Evolutionary conservation across 2,888 invertebrate genomes (phyloP), one percentile per base, ranked within the genome.

Genomic region (Aquatica leii): DNA sequence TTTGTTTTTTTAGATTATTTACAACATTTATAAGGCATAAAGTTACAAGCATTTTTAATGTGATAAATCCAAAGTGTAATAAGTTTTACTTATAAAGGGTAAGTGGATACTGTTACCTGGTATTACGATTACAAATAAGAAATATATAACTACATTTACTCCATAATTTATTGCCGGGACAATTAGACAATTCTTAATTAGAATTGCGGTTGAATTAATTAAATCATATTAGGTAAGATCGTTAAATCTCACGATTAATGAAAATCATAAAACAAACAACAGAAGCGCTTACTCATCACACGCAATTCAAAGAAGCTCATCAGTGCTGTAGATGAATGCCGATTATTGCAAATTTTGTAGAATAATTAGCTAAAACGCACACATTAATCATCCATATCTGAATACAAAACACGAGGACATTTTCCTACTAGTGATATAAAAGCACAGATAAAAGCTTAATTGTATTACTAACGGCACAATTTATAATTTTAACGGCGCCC

Each of bases 361-460:
- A 31, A 24, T 59, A 59, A 59, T 59, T 59, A 59, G 59, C 40
- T 43, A 59, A 51, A 59, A 59, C 43, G 59, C 51, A 43, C 41
- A 59, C 59, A 59, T 59, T 59, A 59, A 59, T 59, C 59, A 59
- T 51, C 20, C 50, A 41, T 51, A 59, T 59, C 37, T 59, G 52
- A 59, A 59, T 52, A 52, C 52, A 52, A 50, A 59, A 49, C 51
- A 43, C 24, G 18, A 20, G 37, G 59, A 51, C 40, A 59, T 51
- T 52, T n/a, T 59, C 50, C 43, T 46, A 59, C 12, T 17, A 43
- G 17, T 43, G 17, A 17, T 8, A 43, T 43, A 43, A 43, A 43
- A 43, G 41, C 46, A 56, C 46, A 56, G 56, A 56, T 56, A 56
- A 56, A 49, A 56, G 56, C 56, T 49, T 56, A 48, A 35, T 56